Base-by-base conservation (phyloP, 92 coral and sea anemone species). In the Chrysogorgia sp. region DNA sequence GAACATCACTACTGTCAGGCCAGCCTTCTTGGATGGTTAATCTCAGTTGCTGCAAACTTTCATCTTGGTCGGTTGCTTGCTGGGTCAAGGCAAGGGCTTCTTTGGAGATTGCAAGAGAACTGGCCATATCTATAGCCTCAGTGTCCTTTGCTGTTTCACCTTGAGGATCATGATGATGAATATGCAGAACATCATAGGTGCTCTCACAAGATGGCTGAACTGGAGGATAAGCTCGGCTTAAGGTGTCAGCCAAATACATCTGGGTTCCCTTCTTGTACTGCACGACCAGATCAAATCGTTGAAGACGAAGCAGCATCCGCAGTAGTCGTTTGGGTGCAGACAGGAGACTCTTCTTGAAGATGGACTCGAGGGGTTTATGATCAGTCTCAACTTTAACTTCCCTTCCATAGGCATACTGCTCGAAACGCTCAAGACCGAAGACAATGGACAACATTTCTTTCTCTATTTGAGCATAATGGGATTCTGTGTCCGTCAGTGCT, bases 211-310 rank as follows among this genome's bases (percentile, higher is more conserved):
- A 12, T 6, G 7, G 59, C 35, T 23, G 49, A 33, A 22, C 79
- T 53, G 63, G 60, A 52, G 26, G 59, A 41, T 19, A 79, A 19
- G 80, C 76, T 65, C 77, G 57, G 71, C 84, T 79, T 28, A 67
- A 64, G 1, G 84, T 79, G 48, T 79, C 77, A 5, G 84, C 84
- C 63, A 65, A 48, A 43, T 47, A 55, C 84, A 47, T 67, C 50
- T 80, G 48, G 15, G 79, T 67, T 17, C 84, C 84, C 40, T 80
- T 80, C 78, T 80, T 80, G 84, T 67, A 80, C 61, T 41, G 33
- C 48, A 80, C 77, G 3, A 32, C 49, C 61, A 67, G 67, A 59
- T 78, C 83, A 65, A 78, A 78, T 26, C 40, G 60, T 59, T 74
- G 64, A 30, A 74, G 64, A 2, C 79, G 65, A 28, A 75, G 55